These are phyloP conservation scores for Diachasmimorpha longicaudata DNA, from an alignment of 1,140 invertebrate species.

Conservation along the genomic window DNA sequence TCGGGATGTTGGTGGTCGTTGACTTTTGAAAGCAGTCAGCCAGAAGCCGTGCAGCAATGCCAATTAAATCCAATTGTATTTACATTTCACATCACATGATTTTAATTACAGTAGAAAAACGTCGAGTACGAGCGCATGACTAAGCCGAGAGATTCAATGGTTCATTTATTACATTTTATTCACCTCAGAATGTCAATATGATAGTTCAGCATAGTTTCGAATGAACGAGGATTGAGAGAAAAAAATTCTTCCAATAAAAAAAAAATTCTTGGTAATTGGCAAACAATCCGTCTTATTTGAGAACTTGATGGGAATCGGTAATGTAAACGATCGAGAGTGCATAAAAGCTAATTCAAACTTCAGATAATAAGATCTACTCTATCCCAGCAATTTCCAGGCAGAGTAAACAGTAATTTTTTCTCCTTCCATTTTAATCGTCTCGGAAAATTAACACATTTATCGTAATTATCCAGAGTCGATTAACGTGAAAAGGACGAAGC, in stretches of 20 bases:
- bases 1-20: not conserved
- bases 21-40: not conserved
- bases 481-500: too few relatives aligned
- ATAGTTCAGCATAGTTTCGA: not conserved
- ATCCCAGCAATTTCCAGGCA: too few relatives aligned
- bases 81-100: not conserved
- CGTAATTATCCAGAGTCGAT: too few relatives aligned
- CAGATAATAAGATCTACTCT: too few relatives aligned
- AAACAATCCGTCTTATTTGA: not conserved
- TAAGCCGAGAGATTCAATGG: not conserved
- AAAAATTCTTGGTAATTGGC: not conserved
- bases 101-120: not conserved
- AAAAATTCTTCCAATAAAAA: not conserved
- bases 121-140: slow-evolving; percentile 13
- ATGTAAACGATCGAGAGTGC: not conserved
- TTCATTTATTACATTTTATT: not conserved
- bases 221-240: not conserved
- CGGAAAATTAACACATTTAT: too few relatives aligned
- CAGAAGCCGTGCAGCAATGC: slow-evolving; percentile 22
- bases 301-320: not conserved
- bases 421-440: too few relatives aligned
- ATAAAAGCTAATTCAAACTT: too few relatives aligned
- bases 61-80: slow-evolving; percentile 6
- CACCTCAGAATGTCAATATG: not conserved
- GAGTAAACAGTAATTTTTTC: too few relatives aligned